phyloP scores from a whole-genome alignment of 2,113 vertebrate species.

The Bos taurus region ARS-UCD2.0 NC_037339.1:78282001-78282500 shows the following conservation, averaged over 20 bases:
- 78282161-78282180: neutral
- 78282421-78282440: neutral
- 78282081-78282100: neutral
- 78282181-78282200: neutral
- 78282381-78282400: neutral
- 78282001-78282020: neutral
- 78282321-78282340: neutral
- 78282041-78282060: neutral
- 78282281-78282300: slow-evolving; percentile 4
- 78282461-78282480: neutral
- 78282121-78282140: neutral
- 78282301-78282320: neutral
- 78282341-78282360: neutral
- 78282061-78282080: neutral
- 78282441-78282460: neutral
- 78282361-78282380: neutral
- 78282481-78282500: neutral
- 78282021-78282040: neutral
- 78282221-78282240: neutral
- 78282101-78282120: neutral
- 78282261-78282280: neutral
- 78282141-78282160: neutral
- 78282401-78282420: neutral
- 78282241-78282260: neutral
- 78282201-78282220: neutral